phyloP scores from a whole-genome alignment of 2,797 vertebrate genomes.

The Crenuchus spilurus region DNA sequence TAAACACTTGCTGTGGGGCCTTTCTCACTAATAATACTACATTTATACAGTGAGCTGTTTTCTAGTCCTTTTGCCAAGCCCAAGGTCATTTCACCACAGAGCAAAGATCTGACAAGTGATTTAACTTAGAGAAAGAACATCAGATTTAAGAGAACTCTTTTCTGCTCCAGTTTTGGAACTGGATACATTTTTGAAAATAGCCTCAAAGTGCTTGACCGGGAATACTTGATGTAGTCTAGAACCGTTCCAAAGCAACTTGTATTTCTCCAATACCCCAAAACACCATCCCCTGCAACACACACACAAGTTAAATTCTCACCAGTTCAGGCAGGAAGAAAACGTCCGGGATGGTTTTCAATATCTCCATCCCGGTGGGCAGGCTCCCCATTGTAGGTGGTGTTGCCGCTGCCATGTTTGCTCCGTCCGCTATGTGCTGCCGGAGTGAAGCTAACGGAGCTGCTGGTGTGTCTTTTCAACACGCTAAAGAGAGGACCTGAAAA shows the following conservation, averaged over 20 bases:
- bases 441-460: constrained; percentile 57
- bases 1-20: background rate
- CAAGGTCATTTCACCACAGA: background rate
- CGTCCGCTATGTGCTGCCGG: constrained; percentile 29
- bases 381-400: constrained; percentile 68
- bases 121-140: too few species aligned
- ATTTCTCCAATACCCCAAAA: background rate
- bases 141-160: too few species aligned
- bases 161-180: too few species aligned
- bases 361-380: constrained; percentile 80
- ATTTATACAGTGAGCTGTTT: background rate
- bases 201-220: too few species aligned
- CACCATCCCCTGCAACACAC: background rate
- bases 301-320: constrained; percentile 71
- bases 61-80: background rate
- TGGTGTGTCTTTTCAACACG: constrained; percentile 63
- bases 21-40: background rate
- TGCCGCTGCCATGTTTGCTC: constrained; percentile 70
- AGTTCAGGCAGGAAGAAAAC: constrained; percentile 83
- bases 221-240: too few species aligned
- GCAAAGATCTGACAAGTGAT: background rate
- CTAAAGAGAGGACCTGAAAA: constrained; percentile 57
- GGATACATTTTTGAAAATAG: too few species aligned
- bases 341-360: constrained; percentile 80
- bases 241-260: too few species aligned